These are phyloP conservation scores for Pseudococcus viburni DNA, from an alignment of 2,888 invertebrate genomes.

Conservation along the genomic window DNA sequence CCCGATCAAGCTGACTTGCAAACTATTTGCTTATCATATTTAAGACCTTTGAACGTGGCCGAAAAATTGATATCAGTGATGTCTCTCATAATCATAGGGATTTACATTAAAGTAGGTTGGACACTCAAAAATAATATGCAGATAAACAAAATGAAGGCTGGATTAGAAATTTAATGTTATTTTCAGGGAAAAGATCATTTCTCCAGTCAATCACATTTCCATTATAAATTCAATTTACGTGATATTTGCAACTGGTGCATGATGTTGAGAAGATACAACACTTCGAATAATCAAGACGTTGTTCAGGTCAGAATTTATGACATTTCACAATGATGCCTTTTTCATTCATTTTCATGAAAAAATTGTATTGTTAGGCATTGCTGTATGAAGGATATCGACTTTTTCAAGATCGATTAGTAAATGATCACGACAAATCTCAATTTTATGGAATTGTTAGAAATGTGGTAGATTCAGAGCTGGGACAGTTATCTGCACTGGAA, in stretches of 20 bases:
- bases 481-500: neutral
- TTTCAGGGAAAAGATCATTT: conserved; percentile 71
- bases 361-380: conserved; percentile 75
- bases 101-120: conserved; percentile 42
- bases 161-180: conserved; percentile 75
- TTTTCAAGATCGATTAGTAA: conserved; percentile 83
- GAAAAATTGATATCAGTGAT: conserved; percentile 45
- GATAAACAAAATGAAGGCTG: neutral
- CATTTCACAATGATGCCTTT: neutral
- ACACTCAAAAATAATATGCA: neutral
- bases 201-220: conserved; percentile 69
- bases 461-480: conserved; percentile 53
- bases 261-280: conserved; percentile 77
- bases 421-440: conserved; percentile 77
- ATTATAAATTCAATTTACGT: conserved; percentile 82
- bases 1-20: conserved; percentile 60
- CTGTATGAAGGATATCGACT: conserved; percentile 82
- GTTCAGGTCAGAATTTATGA: conserved; percentile 68
- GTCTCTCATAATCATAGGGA: conserved; percentile 33
- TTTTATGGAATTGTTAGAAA: conserved; percentile 75
- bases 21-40: conserved; percentile 50
- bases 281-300: conserved; percentile 69
- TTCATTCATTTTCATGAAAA: neutral
- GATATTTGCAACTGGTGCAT: conserved; percentile 83
- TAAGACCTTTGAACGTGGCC: conserved; percentile 4